Evolutionary conservation across 2,888 invertebrate species (phyloP).

Genomic region (Plebejus melissa): DNA sequence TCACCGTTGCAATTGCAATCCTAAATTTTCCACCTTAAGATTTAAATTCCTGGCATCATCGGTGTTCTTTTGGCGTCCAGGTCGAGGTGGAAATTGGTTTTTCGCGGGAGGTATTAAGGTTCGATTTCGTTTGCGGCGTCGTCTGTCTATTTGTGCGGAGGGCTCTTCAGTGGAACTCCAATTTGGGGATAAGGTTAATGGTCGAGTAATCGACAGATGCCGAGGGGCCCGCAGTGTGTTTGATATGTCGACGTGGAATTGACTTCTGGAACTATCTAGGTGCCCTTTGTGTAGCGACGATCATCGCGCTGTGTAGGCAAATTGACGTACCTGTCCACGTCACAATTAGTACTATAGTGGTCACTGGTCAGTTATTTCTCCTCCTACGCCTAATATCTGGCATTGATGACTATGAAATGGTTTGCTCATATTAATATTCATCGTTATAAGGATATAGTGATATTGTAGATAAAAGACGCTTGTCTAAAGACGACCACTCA

Average conservation of each 20-base stretch:
- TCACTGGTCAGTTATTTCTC: neutral
- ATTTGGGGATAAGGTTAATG: slow-evolving; percentile 61
- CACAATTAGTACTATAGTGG: neutral
- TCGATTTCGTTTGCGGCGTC: slow-evolving; percentile 36
- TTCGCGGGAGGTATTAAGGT: slow-evolving; percentile 39
- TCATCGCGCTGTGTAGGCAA: slow-evolving; percentile 23
- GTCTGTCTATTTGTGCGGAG: slow-evolving; percentile 43
- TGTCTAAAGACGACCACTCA: too few relatives aligned
- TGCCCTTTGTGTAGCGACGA: slow-evolving; percentile 24
- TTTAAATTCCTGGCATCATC: slow-evolving; percentile 19
- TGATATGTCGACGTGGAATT: slow-evolving; percentile 54
- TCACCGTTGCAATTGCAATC: slow-evolving; percentile 39
- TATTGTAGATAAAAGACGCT: too few relatives aligned
- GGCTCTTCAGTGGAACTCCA: slow-evolving; percentile 45
- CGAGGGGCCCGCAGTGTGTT: slow-evolving; percentile 53
- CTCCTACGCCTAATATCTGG: neutral
- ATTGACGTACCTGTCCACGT: slow-evolving; percentile 9
- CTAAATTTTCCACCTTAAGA: slow-evolving; percentile 21
- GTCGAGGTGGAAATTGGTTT: slow-evolving; percentile 34
- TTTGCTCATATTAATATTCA: too few relatives aligned
- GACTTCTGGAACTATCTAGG: slow-evolving; percentile 34
- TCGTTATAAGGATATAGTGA: too few relatives aligned
- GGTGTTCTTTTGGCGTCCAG: slow-evolving; percentile 20
- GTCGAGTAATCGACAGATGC: slow-evolving; percentile 64
- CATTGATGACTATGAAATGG: neutral